Evolutionary conservation across 2,888 invertebrate genomes (phyloP), one percentile per base, ranked within the genome.

Genomic region (Thalpophila matura): DNA sequence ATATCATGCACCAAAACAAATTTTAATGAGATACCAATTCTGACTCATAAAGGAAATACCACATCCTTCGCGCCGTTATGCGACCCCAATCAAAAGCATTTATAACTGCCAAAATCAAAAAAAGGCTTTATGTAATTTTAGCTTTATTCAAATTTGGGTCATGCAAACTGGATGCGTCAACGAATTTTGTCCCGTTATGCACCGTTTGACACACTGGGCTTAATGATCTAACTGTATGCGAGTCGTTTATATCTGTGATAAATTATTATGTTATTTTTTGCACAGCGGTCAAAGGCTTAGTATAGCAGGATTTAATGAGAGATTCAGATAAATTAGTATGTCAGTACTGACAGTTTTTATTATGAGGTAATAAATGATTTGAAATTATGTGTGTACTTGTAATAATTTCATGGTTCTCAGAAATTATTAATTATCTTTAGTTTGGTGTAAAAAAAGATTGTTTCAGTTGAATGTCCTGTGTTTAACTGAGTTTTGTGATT

Each of bases 171-270:
- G 79, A 74, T 74, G 74, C 67, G 54, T 64, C 60, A 72, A 65
- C 37, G 22, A 50, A 53, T 72, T 46, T 45, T 46, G 64, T 74
- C 38, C 79, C 74, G 79, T 77, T 79, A 79, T 51, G 10, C 42
- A 42, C 43, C 38, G 68, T 75, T 78, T 79, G 80, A 64, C 82
- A 77, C 67, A 82, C 51, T 78, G 65, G 50, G 57, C 64, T 65
- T 78, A 78, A 80, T 80, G 74, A 64, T 64, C 47, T 79, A 79
- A 79, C 79, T 74, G 79, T 74, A 58, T 29, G 38, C 43, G 31
- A 37, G 29, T 33, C 43, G 42, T 68, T 55, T 67, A 66, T 58
- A 22, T 62, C 2, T 55, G 47, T 57, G 55, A 71, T 59, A 63
- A 60, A 62, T 65, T 42, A 60, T 59, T 35, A 35, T 47, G n/a